These are phyloP conservation scores for Globicephala melas DNA, from an alignment of 2,113 vertebrate species.

Conservation along the genomic window DNA sequence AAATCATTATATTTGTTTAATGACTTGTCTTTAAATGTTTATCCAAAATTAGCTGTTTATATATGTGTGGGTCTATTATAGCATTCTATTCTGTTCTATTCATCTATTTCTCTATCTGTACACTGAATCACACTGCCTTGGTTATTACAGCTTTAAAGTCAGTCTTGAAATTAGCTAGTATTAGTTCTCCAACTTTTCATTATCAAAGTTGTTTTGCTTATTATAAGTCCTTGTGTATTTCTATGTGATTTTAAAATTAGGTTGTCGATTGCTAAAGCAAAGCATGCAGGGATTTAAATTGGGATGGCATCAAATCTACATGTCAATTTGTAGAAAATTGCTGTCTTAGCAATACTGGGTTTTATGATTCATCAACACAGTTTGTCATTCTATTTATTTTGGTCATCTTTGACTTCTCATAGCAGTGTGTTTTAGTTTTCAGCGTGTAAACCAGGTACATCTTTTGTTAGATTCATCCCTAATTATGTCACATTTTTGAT, in stretches of 20 bases:
- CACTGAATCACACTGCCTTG: neutral
- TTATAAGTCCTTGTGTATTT: neutral
- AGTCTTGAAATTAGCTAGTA: neutral
- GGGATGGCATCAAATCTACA: neutral
- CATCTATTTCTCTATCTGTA: neutral
- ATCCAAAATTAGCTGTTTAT: neutral
- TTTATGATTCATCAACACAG: neutral
- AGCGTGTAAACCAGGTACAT: neutral
- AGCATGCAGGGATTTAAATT: neutral
- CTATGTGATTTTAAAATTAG: neutral
- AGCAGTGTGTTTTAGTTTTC: neutral
- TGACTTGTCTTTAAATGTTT: neutral
- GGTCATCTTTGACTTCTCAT: neutral
- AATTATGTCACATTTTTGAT: neutral
- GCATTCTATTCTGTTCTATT: neutral
- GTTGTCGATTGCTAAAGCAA: neutral
- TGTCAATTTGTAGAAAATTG: neutral
- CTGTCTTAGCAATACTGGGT: neutral
- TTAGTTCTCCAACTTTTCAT: neutral
- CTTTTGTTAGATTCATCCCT: neutral
- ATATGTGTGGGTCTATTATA: neutral
- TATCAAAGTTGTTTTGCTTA: neutral
- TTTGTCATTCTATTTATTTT: neutral
- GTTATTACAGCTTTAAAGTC: neutral
- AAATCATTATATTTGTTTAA: neutral